Percentiles rank a stretch among this genome's conserved stretches.
Conservation (phyloP, 2,113 vertebrate species). For the Aix galericulata region DNA sequence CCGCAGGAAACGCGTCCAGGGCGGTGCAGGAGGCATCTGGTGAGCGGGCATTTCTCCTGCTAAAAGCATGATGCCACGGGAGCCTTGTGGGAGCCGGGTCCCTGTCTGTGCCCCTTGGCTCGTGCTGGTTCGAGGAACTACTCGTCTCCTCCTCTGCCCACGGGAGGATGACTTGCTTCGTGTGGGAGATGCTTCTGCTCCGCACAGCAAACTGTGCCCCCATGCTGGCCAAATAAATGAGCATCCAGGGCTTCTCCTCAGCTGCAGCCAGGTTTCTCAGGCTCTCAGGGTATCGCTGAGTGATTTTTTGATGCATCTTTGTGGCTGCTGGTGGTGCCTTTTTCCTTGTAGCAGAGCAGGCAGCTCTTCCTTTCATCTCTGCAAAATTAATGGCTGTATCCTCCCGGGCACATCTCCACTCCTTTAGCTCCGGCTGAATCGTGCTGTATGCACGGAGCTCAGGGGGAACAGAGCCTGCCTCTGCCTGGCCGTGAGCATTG, state of each 20-base stretch:
- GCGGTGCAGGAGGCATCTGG: background rate
- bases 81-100: background rate
- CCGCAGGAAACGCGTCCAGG: background rate
- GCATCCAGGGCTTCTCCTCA: fast-evolving
- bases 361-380: background rate
- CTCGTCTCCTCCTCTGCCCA: background rate
- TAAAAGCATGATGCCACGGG: background rate
- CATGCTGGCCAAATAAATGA: fast-evolving
- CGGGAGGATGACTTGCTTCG: too few species aligned
- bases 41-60: background rate
- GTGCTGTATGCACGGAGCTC: background rate
- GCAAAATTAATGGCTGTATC: background rate
- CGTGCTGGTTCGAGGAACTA: fast-evolving
- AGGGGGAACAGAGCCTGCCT: background rate
- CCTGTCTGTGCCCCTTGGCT: background rate
- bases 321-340: fast-evolving
- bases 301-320: background rate
- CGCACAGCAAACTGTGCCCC: fast-evolving
- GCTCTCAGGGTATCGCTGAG: background rate
- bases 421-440: background rate
- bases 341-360: background rate
- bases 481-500: background rate
- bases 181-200: background rate
- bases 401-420: background rate
- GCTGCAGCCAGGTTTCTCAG: background rate